A percentile compares a stretch with the other conserved stretches of the same genome.
These are phyloP conservation scores for Myotis brandtii DNA, from an alignment of 2,113 vertebrate species.

Conservation along the genomic window DNA sequence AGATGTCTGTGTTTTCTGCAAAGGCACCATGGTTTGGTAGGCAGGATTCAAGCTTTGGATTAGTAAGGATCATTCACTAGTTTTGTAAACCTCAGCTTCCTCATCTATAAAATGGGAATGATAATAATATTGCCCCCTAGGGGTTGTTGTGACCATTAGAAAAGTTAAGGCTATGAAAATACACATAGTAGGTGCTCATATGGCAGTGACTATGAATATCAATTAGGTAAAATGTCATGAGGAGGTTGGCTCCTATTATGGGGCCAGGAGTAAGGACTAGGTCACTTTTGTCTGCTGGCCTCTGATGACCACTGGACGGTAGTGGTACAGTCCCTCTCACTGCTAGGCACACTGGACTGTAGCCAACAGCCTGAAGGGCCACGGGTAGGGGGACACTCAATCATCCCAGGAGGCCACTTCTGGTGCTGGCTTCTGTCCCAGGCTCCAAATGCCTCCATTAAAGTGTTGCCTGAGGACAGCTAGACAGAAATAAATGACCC, in stretches of 20 bases:
- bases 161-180: not conserved
- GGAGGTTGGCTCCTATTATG: not conserved
- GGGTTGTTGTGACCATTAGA: not conserved
- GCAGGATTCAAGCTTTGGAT: not conserved
- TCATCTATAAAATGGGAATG: not conserved
- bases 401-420: not conserved
- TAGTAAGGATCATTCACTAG: not conserved
- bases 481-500: not conserved
- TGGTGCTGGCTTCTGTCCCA: slow-evolving; percentile 25
- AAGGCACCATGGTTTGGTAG: not conserved
- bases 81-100: not conserved
- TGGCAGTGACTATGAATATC: not conserved
- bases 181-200: not conserved
- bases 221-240: not conserved
- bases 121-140: not conserved
- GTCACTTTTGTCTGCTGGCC: not conserved
- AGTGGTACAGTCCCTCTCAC: not conserved
- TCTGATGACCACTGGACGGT: not conserved
- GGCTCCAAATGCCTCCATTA: slow-evolving; percentile 20
- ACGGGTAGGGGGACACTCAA: not conserved
- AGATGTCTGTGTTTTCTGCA: not conserved
- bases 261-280: not conserved
- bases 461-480: not conserved
- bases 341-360: not conserved
- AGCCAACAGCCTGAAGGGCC: not conserved